These are phyloP conservation scores for Shinisaurus crocodilurus DNA, from an alignment of 2,113 vertebrate species.

Conservation along the genomic window DNA sequence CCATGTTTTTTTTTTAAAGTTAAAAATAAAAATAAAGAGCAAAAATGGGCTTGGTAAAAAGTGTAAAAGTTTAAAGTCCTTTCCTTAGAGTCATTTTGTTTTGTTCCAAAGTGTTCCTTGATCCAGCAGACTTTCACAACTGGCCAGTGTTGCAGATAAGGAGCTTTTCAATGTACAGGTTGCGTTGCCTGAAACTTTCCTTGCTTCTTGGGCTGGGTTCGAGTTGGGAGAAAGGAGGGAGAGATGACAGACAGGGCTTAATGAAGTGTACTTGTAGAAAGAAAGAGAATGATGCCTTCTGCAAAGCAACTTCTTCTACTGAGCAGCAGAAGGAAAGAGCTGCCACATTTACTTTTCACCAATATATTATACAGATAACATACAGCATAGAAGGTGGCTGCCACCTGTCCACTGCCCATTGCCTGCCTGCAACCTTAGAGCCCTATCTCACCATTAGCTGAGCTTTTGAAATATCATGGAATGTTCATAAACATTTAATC, in stretches of 20 bases:
- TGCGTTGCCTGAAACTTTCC: background rate
- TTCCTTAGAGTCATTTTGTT: conserved; percentile 71
- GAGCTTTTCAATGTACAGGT: background rate
- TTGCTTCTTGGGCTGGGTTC: background rate
- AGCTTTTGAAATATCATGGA: too few species aligned
- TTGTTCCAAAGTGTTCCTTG: conserved; percentile 69
- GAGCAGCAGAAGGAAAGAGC: background rate
- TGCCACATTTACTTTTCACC: background rate
- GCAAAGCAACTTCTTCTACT: background rate
- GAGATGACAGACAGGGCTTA: background rate
- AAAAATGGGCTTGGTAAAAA: conserved; percentile 79
- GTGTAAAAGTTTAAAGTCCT: conserved; percentile 73
- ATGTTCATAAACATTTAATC: too few species aligned
- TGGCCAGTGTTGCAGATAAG: background rate
- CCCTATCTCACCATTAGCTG: background rate
- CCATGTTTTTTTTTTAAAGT: conserved; percentile 81
- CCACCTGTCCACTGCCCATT: background rate
- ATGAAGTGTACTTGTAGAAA: background rate
- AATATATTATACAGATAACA: background rate
- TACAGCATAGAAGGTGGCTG: background rate
- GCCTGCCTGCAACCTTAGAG: background rate
- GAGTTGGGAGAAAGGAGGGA: conserved; percentile 39
- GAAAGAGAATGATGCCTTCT: background rate
- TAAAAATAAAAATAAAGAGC: conserved; percentile 80
- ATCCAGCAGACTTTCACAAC: conserved; percentile 43